Conservation (phyloP, 1,140 invertebrate genomes). For the Tetramorium alpestre region DNA sequence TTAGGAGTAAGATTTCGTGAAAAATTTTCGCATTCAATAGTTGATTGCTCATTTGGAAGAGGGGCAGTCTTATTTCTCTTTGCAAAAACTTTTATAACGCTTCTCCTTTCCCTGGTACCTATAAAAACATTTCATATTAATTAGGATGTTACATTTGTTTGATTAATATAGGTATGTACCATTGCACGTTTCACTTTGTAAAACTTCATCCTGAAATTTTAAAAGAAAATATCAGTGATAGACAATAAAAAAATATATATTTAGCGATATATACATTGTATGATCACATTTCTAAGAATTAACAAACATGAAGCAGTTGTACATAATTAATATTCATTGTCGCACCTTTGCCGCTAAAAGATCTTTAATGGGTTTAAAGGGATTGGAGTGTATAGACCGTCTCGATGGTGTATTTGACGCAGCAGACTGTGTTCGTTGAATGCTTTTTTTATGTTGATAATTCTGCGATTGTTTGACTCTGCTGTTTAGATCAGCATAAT, state of each 20-base stretch:
- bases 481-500: slow-evolving; percentile 78
- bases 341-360: slow-evolving; percentile 68
- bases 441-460: slow-evolving; percentile 30
- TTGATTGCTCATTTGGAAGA: slow-evolving; percentile 61
- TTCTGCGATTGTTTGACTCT: slow-evolving; percentile 74
- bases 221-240: background rate
- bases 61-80: slow-evolving; percentile 78
- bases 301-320: background rate
- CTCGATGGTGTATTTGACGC: slow-evolving; percentile 65
- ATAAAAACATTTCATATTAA: slow-evolving; percentile 7
- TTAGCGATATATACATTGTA: background rate
- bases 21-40: slow-evolving; percentile 59
- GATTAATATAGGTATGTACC: slow-evolving; percentile 56
- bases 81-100: slow-evolving; percentile 65
- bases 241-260: slow-evolving; percentile 4
- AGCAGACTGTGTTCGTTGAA: slow-evolving; percentile 49
- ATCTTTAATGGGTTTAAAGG: slow-evolving; percentile 79
- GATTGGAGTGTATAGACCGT: slow-evolving; percentile 76
- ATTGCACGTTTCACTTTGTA: slow-evolving; percentile 52
- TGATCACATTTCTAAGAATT: background rate
- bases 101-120: slow-evolving; percentile 47
- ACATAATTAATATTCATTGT: background rate
- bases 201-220: slow-evolving; percentile 60
- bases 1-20: slow-evolving; percentile 40
- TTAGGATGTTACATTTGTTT: background rate